Evolutionary conservation across 2,797 vertebrate genomes (phyloP), one percentile per base, ranked within the genome.

Genomic region (Crenichthys baileyi): DNA sequence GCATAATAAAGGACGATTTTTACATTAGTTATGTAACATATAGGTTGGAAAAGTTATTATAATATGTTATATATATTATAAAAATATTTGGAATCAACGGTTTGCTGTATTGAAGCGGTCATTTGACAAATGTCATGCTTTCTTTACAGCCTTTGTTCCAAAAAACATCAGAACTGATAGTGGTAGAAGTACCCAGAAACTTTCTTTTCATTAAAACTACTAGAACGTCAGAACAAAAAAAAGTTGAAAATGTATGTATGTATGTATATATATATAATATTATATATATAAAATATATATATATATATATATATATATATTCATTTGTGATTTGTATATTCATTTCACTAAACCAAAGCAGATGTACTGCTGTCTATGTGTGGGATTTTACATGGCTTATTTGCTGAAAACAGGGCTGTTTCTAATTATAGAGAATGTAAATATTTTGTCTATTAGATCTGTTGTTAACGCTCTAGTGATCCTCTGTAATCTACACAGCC

Each of bases 371-470:
- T 51, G 7, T 67, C 31, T 51, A 24, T 26, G 61, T 70, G 73
- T 12, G 24, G 39, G 50, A 44, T 55, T 76, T 76, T 53, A 60
- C 20, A 71, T 60, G 63, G 73, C 44, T 16, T 46, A 48, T 60
- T 22, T 60, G 11, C 44, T 71, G 68, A 77, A 48, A 31, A 48
- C 41, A 56, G 41, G 8, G 6, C 75, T 46, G 65, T 24, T 61
- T 78, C 20, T n/a, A 26, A 72, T 72, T 78, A 56, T 11, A 71
- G 44, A 41, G 46, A 46, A 18, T 31, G 20, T 65, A 78, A 72
- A 51, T 48, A 63, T 53, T 63, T 39, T 39, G 29, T n/a, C 56
- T 51, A 39, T n/a, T 63, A 46, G 51, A 51, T 56, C 46, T 0
- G 39, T 24, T 22, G 13, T 50, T n/a, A 67, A 24, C 20, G 31